Evolutionary conservation across 1,140 invertebrate genomes (phyloP).

Genomic region (Triops longicaudatus): DNA sequence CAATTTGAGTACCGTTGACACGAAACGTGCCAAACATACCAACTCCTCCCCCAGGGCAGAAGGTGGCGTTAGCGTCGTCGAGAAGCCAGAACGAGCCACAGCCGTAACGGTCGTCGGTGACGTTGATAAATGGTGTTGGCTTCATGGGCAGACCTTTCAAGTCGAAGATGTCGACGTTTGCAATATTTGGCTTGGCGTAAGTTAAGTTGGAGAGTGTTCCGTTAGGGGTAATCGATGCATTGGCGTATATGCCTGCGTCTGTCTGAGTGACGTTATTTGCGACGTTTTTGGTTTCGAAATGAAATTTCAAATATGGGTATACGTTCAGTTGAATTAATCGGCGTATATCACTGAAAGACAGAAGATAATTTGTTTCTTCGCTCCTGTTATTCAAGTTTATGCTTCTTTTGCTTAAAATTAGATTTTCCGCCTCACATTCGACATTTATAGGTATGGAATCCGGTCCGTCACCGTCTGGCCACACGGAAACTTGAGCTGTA

Average conservation of each 20-base stretch:
- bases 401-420: neutral
- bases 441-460: neutral
- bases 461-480: neutral
- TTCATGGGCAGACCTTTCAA: too few species aligned
- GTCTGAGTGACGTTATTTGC: neutral
- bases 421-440: neutral
- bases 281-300: too few species aligned
- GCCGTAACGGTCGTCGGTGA: too few species aligned
- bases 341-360: neutral
- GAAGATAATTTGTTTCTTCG: neutral
- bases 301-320: neutral
- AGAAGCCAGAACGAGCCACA: too few species aligned
- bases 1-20: too few species aligned
- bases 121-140: too few species aligned
- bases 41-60: too few species aligned
- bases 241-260: neutral
- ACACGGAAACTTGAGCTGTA: neutral
- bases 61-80: too few species aligned
- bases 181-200: too few species aligned
- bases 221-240: neutral
- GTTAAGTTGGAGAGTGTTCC: neutral
- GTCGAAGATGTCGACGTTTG: too few species aligned
- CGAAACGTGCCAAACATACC: too few species aligned
- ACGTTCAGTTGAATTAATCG: neutral
- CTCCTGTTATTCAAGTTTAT: neutral